These are phyloP conservation scores for Crax fasciolata DNA, from an alignment of 2,797 vertebrate species.

Conservation along the genomic window DNA sequence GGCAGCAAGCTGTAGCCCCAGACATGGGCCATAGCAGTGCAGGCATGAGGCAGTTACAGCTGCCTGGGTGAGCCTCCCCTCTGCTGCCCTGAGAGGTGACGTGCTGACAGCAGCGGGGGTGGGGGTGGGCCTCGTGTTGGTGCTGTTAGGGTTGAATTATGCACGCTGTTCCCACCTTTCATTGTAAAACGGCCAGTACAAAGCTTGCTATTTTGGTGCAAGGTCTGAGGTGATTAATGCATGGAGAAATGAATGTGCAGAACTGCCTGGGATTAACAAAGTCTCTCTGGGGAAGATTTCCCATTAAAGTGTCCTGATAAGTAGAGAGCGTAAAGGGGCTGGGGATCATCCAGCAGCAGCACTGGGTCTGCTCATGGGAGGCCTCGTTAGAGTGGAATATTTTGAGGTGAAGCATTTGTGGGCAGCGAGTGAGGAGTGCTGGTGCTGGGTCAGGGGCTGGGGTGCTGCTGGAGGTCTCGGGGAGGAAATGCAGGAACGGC, in stretches of 20 bases:
- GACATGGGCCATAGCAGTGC: rapidly evolving
- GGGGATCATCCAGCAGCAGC: neutral
- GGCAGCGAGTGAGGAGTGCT: neutral
- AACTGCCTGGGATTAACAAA: neutral
- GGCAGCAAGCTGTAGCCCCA: neutral
- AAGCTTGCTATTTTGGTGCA: neutral
- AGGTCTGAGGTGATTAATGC: neutral
- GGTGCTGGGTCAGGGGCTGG: neutral
- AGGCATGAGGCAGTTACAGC: rapidly evolving
- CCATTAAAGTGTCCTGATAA: neutral
- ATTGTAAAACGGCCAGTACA: neutral
- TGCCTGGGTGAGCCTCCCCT: neutral
- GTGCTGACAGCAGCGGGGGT: rapidly evolving
- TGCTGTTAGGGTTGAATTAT: neutral
- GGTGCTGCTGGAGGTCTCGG: neutral
- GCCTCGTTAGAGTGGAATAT: rapidly evolving
- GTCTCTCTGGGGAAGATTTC: neutral
- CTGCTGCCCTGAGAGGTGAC: rapidly evolving
- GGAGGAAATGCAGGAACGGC: rapidly evolving
- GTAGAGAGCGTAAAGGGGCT: neutral
- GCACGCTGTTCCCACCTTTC: neutral
- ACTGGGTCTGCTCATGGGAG: neutral
- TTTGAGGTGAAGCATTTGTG: neutral
- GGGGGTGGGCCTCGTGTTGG: rapidly evolving
- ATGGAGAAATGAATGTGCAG: neutral